A percentile compares a stretch with the other conserved stretches of the same genome.
Evolutionary conservation across 1,140 invertebrate species (phyloP).

Genomic region (Drosophila asahinai): DNA sequence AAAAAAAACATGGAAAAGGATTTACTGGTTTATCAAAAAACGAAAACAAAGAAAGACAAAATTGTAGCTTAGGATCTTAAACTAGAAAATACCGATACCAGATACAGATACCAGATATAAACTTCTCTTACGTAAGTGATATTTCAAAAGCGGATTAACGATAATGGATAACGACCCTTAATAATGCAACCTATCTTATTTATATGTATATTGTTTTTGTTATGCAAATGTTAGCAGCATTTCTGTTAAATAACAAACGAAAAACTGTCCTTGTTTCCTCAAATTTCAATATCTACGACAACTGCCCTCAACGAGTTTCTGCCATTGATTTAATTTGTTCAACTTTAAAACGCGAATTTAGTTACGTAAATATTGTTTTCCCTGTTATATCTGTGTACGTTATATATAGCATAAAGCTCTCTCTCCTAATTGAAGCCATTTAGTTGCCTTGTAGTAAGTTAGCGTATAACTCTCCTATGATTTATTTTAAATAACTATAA

Average conservation of each 20-base stretch:
- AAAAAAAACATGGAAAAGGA: constrained; percentile 17
- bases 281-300: constrained; percentile 21
- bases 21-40: constrained; percentile 59
- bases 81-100: constrained; percentile 60
- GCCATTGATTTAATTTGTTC: constrained; percentile 55
- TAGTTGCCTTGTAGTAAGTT: constrained; percentile 85
- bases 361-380: constrained; percentile 44
- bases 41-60: constrained; percentile 58
- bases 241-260: constrained; percentile 24
- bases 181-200: constrained; percentile 26
- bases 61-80: constrained; percentile 74
- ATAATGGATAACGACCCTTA: constrained; percentile 36
- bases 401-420: constrained; percentile 40
- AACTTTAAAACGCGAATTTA: constrained; percentile 38
- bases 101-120: constrained; percentile 55
- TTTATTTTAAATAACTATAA: constrained; percentile 47
- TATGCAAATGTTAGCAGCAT: constrained; percentile 41
- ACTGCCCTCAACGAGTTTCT: constrained; percentile 71
- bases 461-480: constrained; percentile 62
- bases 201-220: constrained; percentile 67
- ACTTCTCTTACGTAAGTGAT: constrained; percentile 81
- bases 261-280: not conserved
- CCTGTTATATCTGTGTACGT: constrained; percentile 45
- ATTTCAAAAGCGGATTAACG: constrained; percentile 68
- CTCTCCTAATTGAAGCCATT: constrained; percentile 77